Evolutionary conservation across 2,888 invertebrate species (phyloP), one percentile per base, ranked within the genome.

Genomic region (Lucinisca nassula): DNA sequence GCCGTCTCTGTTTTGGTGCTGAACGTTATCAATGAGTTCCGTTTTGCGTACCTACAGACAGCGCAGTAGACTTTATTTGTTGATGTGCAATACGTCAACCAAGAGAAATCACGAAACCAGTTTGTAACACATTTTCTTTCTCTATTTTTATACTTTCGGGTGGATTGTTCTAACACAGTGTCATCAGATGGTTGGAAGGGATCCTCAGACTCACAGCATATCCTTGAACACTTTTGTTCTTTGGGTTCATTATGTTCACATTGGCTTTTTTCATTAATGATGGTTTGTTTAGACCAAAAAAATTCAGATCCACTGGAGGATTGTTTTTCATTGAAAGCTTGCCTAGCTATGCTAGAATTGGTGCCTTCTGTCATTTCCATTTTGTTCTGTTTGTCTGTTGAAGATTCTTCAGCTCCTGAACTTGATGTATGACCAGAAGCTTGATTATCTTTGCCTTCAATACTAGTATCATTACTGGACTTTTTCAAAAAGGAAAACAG

Each of bases 1-100:
- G 37, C 72, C n/a, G 72, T 72, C 30, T 72, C 72, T 38, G 40
- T 40, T 37, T 72, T 72, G 40, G 35, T 72, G 72, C 72, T 72
- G 38, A 72, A 72, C 30, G 72, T 72, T 37, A 72, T 72, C n/a
- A 32, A 30, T 12, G 35, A 37, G 30, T 35, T 72, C 40, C 24
- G 35, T 37, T 24, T 72, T 27, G 72, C 72, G 37, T 72, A 72
- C 24, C 72, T 37, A 37, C 38, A 72, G 24, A 12, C 30, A 37
- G 37, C 24, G 24, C 72, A 72, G 24, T 37, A 72, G 40, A 72
- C 72, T 38, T 40, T 37, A 72, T 72, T 72, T 72, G 72, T 72
- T 72, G 72, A 38, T 37, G 30, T n/a, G n/a, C 72, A 72, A 40
- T 72, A 72, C 4, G 72, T 72, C 30, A 72, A 37, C 72, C 72